Conservation (phyloP, 1,140 invertebrate species). For the Piezodorus guildinii region DNA sequence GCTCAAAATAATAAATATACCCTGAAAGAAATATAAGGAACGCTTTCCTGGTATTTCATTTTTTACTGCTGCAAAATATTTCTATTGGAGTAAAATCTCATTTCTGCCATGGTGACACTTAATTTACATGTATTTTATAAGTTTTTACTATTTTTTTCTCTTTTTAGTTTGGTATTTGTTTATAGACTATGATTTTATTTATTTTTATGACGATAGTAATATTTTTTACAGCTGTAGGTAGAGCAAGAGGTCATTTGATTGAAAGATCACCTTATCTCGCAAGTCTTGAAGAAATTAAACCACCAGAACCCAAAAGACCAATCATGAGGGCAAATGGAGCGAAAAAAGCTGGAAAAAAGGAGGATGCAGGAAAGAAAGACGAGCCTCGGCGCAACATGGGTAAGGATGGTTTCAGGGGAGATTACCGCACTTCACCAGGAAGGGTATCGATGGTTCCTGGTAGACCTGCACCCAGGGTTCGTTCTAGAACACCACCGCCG, state of each 20-base stretch:
- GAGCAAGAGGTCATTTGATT: slow-evolving; percentile 14
- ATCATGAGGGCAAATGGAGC: not conserved
- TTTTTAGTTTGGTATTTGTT: no score
- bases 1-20: no score
- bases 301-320: not conserved
- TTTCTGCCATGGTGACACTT: no score
- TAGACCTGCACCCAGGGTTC: not conserved
- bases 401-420: slow-evolving; percentile 1
- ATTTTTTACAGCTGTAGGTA: slow-evolving; percentile 16
- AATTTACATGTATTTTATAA: no score
- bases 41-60: no score
- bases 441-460: not conserved
- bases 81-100: no score
- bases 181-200: no score
- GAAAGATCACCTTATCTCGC: slow-evolving; percentile 11
- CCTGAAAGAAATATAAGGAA: no score
- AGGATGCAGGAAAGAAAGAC: not conserved
- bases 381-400: not conserved
- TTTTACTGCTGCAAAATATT: no score
- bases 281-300: not conserved
- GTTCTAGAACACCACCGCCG: not conserved
- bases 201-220: not conserved
- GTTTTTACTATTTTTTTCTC: no score
- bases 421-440: not conserved
- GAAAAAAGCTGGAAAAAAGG: not conserved